These are phyloP conservation scores for Automeris io DNA, from an alignment of 2,888 invertebrate genomes.

Conservation along the genomic window DNA sequence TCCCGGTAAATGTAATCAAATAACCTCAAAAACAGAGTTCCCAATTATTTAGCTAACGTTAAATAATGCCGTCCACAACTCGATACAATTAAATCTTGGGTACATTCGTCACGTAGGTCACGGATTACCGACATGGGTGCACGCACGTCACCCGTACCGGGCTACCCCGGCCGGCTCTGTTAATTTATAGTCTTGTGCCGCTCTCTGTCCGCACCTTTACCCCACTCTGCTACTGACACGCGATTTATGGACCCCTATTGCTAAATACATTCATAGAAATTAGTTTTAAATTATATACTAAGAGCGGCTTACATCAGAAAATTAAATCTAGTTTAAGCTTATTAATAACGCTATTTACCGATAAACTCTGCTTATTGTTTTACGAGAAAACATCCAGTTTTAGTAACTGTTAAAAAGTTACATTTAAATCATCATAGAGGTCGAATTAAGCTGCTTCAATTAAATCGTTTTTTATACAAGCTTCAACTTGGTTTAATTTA, in stretches of 20 bases:
- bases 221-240: slow-evolving; percentile 47
- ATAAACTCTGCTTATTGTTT: no score
- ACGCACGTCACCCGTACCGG: slow-evolving; percentile 33
- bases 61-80: neutral
- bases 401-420: no score
- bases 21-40: no score
- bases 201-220: slow-evolving; percentile 60
- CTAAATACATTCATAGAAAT: neutral
- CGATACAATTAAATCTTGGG: slow-evolving; percentile 28
- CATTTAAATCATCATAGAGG: no score
- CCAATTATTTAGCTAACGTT: neutral
- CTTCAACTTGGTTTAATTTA: no score
- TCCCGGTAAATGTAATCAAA: no score
- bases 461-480: no score
- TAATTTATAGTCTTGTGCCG: slow-evolving; percentile 39
- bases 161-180: slow-evolving; percentile 19
- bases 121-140: slow-evolving; percentile 36
- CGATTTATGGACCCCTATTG: slow-evolving; percentile 43
- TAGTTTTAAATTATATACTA: slow-evolving; percentile 19
- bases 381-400: no score
- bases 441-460: no score
- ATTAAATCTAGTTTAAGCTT: no score
- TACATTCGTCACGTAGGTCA: slow-evolving; percentile 34
- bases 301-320: no score
- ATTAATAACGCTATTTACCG: no score